Evolutionary conservation across 2,113 vertebrate genomes (phyloP).

Genomic region (Nyctereutes procyonoides): DNA sequence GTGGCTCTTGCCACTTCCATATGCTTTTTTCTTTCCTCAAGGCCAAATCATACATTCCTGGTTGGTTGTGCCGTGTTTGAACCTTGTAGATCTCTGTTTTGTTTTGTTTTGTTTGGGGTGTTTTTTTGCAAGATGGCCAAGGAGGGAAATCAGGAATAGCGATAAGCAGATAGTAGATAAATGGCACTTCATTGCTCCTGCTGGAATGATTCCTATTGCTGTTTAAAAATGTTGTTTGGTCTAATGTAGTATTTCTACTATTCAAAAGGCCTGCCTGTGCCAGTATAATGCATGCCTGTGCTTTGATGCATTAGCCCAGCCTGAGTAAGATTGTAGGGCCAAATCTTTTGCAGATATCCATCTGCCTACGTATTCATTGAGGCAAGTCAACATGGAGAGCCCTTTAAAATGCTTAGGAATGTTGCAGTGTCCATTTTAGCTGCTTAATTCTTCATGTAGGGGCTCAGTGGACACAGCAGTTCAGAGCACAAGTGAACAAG

Average conservation of each 20-base stretch:
- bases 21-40: background rate
- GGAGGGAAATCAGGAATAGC: constrained; percentile 16
- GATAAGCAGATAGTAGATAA: constrained; percentile 46
- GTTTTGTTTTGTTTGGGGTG: background rate
- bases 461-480: background rate
- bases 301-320: background rate
- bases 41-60: background rate
- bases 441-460: background rate
- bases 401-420: background rate
- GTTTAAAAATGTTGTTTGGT: constrained; percentile 37
- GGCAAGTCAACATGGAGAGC: background rate
- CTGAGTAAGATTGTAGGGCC: background rate
- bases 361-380: background rate
- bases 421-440: background rate
- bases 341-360: background rate
- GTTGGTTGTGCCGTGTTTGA: background rate
- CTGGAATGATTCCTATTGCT: constrained; percentile 20
- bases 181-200: background rate
- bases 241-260: background rate
- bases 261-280: background rate
- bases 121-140: constrained; percentile 41
- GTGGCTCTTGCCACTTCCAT: background rate
- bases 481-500: background rate
- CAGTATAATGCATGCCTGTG: background rate
- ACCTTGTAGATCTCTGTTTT: background rate